A percentile compares a stretch with the other conserved stretches of the same genome.
Evolutionary conservation across 2,113 vertebrate species (phyloP).

Genomic region (Circaetus gallicus): DNA sequence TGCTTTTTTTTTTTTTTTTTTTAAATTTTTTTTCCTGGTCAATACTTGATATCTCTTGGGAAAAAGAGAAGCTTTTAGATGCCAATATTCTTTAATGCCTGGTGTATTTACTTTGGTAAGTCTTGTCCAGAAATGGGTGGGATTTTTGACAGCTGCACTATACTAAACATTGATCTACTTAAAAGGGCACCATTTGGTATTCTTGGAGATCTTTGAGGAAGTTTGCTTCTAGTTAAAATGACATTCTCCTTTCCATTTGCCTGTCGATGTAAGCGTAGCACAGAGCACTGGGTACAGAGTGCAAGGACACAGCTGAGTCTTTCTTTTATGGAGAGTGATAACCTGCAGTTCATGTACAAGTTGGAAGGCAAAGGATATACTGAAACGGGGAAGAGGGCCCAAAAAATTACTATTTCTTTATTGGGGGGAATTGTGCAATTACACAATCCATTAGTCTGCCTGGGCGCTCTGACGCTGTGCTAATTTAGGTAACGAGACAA

Average conservation of each 20-base stretch:
- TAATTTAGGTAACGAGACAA: background rate
- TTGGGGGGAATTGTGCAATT: background rate
- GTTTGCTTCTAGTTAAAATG: slow-evolving; percentile 23
- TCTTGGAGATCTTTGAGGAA: slow-evolving; percentile 23
- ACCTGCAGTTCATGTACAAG: background rate
- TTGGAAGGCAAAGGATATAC: background rate
- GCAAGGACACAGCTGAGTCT: background rate
- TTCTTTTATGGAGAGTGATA: background rate
- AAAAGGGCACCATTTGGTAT: slow-evolving; percentile 49
- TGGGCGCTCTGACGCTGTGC: background rate
- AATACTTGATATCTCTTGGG: slow-evolving; percentile 8
- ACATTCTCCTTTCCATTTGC: slow-evolving; percentile 24
- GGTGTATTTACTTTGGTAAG: slow-evolving; percentile 26
- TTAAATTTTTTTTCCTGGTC: background rate
- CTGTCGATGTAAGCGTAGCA: background rate
- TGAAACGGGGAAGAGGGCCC: background rate
- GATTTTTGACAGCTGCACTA: slow-evolving; percentile 51
- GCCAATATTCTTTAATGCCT: slow-evolving; percentile 24
- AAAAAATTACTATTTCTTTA: background rate
- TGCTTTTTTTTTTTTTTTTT: background rate
- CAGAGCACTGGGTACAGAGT: background rate
- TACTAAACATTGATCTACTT: slow-evolving; percentile 47
- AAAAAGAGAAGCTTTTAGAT: background rate
- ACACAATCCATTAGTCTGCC: background rate
- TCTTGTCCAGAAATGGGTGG: slow-evolving; percentile 23